Conservation (phyloP, 2,888 invertebrate genomes). For the Melanophora roralis region DNA sequence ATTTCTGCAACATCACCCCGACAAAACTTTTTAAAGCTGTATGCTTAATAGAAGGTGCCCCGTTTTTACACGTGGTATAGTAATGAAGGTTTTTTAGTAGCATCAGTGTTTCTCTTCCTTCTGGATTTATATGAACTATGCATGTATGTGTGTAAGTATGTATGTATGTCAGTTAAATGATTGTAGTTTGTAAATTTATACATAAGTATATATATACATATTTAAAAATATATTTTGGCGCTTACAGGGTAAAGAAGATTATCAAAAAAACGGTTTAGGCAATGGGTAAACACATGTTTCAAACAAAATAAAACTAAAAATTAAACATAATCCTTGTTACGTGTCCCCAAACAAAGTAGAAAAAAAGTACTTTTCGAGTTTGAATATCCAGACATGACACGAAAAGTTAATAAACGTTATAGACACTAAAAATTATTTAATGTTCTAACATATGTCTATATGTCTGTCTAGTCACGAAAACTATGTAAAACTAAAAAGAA, state of each 20-base stretch:
- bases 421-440: neutral
- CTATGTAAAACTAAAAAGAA: slow-evolving; percentile 7
- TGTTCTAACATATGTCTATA: neutral
- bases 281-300: neutral
- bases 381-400: neutral
- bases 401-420: neutral
- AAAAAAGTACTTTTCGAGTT: too few relatives aligned
- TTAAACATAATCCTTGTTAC: slow-evolving; percentile 48
- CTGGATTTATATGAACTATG: too few relatives aligned
- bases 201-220: neutral
- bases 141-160: too few relatives aligned
- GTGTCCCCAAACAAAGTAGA: neutral
- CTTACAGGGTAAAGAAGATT: neutral
- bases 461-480: slow-evolving; percentile 27
- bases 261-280: too few relatives aligned
- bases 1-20: too few relatives aligned
- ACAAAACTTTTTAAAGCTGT: too few relatives aligned
- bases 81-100: too few relatives aligned
- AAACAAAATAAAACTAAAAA: slow-evolving; percentile 8
- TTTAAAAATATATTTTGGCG: neutral
- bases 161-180: too few relatives aligned
- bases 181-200: too few relatives aligned
- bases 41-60: too few relatives aligned
- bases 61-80: too few relatives aligned
- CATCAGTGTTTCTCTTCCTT: too few relatives aligned